phyloP scores from a whole-genome alignment of 2,888 invertebrate genomes.

The Slavum lentiscoides region DNA sequence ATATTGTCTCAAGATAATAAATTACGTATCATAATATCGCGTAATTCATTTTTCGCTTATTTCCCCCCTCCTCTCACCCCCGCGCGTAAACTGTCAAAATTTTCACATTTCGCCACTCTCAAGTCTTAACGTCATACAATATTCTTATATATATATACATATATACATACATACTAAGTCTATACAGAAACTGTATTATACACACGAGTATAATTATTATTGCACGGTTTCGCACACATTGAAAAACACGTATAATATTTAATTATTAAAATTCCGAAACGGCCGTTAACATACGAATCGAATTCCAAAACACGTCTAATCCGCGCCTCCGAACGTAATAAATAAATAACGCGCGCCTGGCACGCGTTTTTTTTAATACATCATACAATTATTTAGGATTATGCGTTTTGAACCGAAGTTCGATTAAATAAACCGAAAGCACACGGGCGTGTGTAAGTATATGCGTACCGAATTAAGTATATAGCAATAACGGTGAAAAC shows the following conservation, averaged over 20 bases:
- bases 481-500: too few species aligned
- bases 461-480: too few species aligned
- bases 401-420: too few species aligned
- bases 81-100: neutral
- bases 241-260: too few species aligned
- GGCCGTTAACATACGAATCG: neutral
- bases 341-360: too few species aligned
- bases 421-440: too few species aligned
- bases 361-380: too few species aligned
- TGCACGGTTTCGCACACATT: slow-evolving; percentile 7
- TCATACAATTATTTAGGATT: too few species aligned
- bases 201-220: slow-evolving; percentile 3
- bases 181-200: too few species aligned
- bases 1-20: slow-evolving; percentile 19
- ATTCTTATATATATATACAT: neutral
- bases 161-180: neutral
- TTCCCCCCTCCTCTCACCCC: neutral
- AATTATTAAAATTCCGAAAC: neutral
- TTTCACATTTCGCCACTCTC: neutral
- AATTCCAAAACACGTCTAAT: neutral
- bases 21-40: neutral
- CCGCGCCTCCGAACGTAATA: neutral
- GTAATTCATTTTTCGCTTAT: neutral
- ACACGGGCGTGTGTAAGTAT: too few species aligned
- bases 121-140: neutral